These are phyloP conservation scores for Notothenia coriiceps DNA, from an alignment of 2,113 vertebrate species.

Conservation along the genomic window DNA sequence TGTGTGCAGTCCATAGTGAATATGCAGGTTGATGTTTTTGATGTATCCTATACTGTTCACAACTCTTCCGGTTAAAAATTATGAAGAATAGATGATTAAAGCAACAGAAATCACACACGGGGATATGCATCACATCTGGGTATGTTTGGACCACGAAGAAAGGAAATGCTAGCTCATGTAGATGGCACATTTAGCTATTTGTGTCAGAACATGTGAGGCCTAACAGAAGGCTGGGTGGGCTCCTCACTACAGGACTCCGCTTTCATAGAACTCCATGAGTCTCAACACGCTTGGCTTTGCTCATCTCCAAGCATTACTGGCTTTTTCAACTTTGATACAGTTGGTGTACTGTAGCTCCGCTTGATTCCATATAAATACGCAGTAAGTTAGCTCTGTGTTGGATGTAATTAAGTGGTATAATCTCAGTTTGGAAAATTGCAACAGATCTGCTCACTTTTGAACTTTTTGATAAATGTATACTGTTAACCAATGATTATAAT, in stretches of 20 bases:
- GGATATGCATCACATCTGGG: not conserved
- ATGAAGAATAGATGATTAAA: conserved; percentile 12
- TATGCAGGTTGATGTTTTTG: not conserved
- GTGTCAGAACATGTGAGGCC: conserved; percentile 42
- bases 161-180: not conserved
- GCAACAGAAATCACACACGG: conserved; percentile 3
- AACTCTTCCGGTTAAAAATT: not conserved
- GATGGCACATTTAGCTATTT: conserved; percentile 15
- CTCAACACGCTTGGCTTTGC: conserved; percentile 32
- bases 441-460: not conserved
- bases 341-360: conserved; percentile 2
- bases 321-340: conserved; percentile 34
- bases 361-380: not conserved
- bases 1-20: not conserved
- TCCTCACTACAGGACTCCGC: conserved; percentile 49
- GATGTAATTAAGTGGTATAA: conserved; percentile 35
- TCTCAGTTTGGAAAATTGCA: not conserved
- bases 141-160: conserved; percentile 14
- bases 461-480: too few species aligned
- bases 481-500: not conserved
- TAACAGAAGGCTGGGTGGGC: conserved; percentile 49
- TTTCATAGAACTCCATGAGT: conserved; percentile 62
- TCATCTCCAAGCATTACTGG: conserved; percentile 28
- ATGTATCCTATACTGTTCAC: not conserved
- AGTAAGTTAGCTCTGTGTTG: conserved; percentile 11